phyloP scores from a whole-genome alignment of 2,888 invertebrate species.

The Chydorus sphaericus region DNA sequence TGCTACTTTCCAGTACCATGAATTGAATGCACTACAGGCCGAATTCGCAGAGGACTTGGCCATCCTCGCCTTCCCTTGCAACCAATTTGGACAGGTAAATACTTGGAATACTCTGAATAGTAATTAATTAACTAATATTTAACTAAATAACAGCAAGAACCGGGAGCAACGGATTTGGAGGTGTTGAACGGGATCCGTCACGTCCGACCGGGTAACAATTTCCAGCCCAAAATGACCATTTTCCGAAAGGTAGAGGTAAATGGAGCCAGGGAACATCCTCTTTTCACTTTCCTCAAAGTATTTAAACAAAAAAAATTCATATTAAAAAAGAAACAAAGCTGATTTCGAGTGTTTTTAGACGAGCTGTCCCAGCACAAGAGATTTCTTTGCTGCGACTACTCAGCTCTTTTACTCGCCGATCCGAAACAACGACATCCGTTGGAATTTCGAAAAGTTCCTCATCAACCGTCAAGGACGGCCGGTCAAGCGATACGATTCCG shows the following conservation, averaged over 20 bases:
- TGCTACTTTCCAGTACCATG: slow-evolving; percentile 31
- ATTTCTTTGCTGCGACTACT: slow-evolving; percentile 22
- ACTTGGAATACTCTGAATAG: no score
- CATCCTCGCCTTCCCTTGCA: slow-evolving; percentile 33
- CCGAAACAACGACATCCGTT: slow-evolving; percentile 27
- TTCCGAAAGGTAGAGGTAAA: slow-evolving; percentile 33
- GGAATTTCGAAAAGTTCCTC: slow-evolving; percentile 34
- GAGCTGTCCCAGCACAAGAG: slow-evolving; percentile 25
- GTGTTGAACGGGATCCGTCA: slow-evolving; percentile 32
- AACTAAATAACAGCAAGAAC: slow-evolving; percentile 30
- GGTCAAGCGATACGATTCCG: slow-evolving; percentile 25
- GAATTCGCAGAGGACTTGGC: slow-evolving; percentile 26
- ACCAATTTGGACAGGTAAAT: slow-evolving; percentile 31
- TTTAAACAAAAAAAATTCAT: no score
- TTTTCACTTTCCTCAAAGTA: slow-evolving; percentile 34
- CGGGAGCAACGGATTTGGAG: slow-evolving; percentile 31
- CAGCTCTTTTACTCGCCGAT: slow-evolving; percentile 25
- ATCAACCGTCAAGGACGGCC: slow-evolving; percentile 25
- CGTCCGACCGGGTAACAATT: slow-evolving; percentile 34
- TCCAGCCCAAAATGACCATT: slow-evolving; percentile 31
- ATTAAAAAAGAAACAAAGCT: no score
- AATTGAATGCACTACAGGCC: slow-evolving; percentile 33
- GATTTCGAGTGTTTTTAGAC: no score
- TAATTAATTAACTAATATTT: background rate
- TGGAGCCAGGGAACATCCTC: slow-evolving; percentile 29